These are phyloP conservation scores for Drymodes brunneopygia DNA, from an alignment of 2,113 vertebrate species.

Conservation along the genomic window DNA sequence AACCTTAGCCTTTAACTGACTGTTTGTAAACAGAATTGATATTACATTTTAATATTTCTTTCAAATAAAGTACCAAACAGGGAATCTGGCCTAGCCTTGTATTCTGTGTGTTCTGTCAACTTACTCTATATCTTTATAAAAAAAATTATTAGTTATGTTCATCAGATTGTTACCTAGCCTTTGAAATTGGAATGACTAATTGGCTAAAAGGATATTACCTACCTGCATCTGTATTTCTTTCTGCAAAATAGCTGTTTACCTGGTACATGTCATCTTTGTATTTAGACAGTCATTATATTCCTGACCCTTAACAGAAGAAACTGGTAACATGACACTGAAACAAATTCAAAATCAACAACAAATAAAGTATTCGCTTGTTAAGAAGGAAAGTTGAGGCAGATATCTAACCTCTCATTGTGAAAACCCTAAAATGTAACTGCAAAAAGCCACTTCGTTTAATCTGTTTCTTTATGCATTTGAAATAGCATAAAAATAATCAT, in stretches of 20 bases:
- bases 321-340: not conserved
- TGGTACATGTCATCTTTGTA: not conserved
- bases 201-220: constrained; percentile 8
- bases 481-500: constrained; percentile 16
- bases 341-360: not conserved
- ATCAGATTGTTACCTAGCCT: constrained; percentile 11
- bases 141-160: not conserved
- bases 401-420: not conserved
- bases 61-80: not conserved
- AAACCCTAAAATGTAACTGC: not conserved
- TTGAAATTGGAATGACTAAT: not conserved
- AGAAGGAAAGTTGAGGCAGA: not conserved
- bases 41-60: not conserved
- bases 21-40: not conserved
- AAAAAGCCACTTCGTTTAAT: not conserved
- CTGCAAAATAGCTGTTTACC: not conserved
- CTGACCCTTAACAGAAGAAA: not conserved
- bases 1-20: not conserved
- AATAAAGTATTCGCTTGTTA: not conserved
- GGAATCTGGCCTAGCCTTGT: not conserved
- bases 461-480: constrained; percentile 17
- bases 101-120: not conserved
- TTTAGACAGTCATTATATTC: constrained; percentile 8
- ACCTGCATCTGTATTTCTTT: not conserved
- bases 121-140: not conserved